Evolutionary conservation across 2,888 invertebrate genomes (phyloP), one percentile per base, ranked within the genome.

Genomic region (Argyra leucocephala): DNA sequence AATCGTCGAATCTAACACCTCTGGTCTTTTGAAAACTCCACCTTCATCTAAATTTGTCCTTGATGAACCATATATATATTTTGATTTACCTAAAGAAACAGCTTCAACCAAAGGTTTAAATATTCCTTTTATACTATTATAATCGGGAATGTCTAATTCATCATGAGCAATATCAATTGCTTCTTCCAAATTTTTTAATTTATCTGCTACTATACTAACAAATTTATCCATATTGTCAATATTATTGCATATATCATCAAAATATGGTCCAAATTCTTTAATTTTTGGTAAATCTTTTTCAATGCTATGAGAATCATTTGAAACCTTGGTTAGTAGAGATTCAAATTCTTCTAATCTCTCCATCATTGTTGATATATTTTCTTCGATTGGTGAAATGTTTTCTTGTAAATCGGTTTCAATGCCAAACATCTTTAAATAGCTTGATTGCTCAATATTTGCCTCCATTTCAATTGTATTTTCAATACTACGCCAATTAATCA

Each of bases 181-280:
- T n/a, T 48, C 48, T 18, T 48, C 48, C n/a, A 48, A 48, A 5
- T 48, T 48, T 48, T 48, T 48, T n/a, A 48, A n/a, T 48, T 48
- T 48, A 18, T 48, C 48, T 5, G 12, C 18, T n/a, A 48, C 48
- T 18, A 48, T 48, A n/a, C 6, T 48, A 3, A 48, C 48, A 48
- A 48, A 48, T 48, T 48, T 48, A 48, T 48, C 48, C 48, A 48
- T 48, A 18, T 48, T 48, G 48, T 48, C 48, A 15, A 48, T 48
- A n/a, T 48, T 48, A n/a, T n/a, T 48, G 18, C 48, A 48, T 18
- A 48, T 48, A 48, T 48, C 48, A 48, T 48, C 48, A 18, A 48
- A 48, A 18, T 48, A 18, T 18, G 15, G 18, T 48, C 48, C 48
- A 48, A 48, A 48, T 48, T 48, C 48, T n/a, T 48, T 48, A 48